Percentiles rank a stretch among this genome's conserved stretches.
phyloP scores from a whole-genome alignment of 2,113 vertebrate genomes.

The Rana temporaria region DNA sequence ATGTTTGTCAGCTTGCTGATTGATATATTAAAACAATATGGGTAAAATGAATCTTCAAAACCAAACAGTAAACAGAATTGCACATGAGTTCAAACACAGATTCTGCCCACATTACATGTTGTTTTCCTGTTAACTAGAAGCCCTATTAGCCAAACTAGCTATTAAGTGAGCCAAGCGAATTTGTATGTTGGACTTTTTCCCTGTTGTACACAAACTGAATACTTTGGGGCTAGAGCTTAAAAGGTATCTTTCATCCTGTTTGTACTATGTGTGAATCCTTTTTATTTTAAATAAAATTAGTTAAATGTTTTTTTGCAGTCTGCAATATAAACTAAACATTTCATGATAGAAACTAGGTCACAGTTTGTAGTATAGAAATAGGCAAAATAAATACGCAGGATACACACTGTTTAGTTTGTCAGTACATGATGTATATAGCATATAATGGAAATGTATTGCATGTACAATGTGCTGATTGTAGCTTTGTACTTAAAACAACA shows the following conservation, averaged over 20 bases:
- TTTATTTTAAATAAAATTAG: background rate
- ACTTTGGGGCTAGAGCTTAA: slow-evolving; percentile 13
- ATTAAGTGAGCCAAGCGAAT: slow-evolving; percentile 22
- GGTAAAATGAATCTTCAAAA: slow-evolving; percentile 7
- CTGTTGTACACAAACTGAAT: slow-evolving; percentile 35
- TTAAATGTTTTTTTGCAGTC: background rate
- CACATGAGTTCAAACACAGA: background rate
- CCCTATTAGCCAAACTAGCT: slow-evolving; percentile 26
- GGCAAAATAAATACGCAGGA: background rate
- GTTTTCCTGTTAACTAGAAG: slow-evolving; percentile 31
- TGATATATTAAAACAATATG: background rate
- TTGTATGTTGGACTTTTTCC: slow-evolving; percentile 31
- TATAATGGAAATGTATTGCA: background rate
- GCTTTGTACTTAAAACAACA: background rate
- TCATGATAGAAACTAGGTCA: slow-evolving; percentile 12
- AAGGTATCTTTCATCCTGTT: slow-evolving; percentile 23
- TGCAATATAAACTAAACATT: slow-evolving; percentile 19
- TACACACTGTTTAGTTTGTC: background rate
- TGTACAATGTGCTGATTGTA: background rate
- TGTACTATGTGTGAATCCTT: background rate
- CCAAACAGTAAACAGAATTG: slow-evolving; percentile 16
- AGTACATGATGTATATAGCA: background rate
- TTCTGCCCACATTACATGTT: slow-evolving; percentile 16
- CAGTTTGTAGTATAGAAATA: background rate
- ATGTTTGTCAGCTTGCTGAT: background rate